Evolutionary conservation across 1,140 invertebrate species (phyloP).

Genomic region (Reticulitermes speratus): DNA sequence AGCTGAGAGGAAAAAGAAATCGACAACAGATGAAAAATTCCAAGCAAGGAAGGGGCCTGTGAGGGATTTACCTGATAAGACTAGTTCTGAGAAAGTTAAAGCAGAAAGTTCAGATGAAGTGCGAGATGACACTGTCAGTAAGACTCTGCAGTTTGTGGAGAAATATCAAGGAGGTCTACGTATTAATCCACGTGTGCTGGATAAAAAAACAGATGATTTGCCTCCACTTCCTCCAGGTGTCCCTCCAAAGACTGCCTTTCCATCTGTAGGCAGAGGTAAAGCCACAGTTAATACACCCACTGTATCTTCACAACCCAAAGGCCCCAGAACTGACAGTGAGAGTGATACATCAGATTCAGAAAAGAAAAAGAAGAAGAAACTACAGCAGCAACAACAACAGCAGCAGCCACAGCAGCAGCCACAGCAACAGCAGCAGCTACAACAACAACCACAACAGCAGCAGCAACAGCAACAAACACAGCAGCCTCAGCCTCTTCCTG

Average conservation of each 20-base stretch:
- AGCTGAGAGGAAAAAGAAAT: constrained; percentile 40
- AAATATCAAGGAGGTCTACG: constrained; percentile 35
- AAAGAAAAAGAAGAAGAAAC: constrained; percentile 30
- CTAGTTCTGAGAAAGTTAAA: constrained; percentile 37
- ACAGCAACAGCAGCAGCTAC: no score
- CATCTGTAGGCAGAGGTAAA: background rate
- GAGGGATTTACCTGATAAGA: constrained; percentile 31
- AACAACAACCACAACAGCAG: background rate
- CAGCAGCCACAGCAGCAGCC: background rate
- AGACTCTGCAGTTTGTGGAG: constrained; percentile 32
- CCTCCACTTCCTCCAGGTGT: constrained; percentile 32
- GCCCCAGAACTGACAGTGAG: constrained; percentile 49
- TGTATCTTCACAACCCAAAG: constrained; percentile 41
- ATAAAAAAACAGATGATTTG: constrained; percentile 33
- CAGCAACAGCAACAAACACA: constrained; percentile 13
- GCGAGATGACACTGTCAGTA: constrained; percentile 38
- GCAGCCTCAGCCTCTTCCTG: background rate
- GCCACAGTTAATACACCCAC: background rate
- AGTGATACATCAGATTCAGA: constrained; percentile 41
- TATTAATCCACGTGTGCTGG: constrained; percentile 30
- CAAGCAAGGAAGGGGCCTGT: constrained; percentile 6
- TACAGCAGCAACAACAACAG: background rate
- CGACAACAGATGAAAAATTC: constrained; percentile 35
- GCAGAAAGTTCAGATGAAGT: constrained; percentile 44
- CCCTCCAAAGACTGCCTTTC: constrained; percentile 30